Base-by-base conservation (phyloP, 2,113 vertebrate genomes). In the Octodon degus region DNA sequence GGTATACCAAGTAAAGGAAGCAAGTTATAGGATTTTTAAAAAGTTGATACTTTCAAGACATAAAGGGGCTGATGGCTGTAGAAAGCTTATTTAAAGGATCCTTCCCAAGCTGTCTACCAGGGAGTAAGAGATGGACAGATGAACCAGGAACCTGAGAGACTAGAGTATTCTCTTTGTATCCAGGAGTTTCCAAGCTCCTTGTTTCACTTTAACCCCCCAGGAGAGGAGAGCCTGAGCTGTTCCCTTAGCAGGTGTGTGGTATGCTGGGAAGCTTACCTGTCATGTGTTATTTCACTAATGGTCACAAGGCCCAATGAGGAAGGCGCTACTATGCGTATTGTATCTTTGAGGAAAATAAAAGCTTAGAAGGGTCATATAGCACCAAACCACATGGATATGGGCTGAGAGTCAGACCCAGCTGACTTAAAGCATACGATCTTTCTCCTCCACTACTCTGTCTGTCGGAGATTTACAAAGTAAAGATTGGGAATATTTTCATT, bases 381-480 rank as follows among this genome's bases (percentile, higher is more conserved):
- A 32, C 17, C 50, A 60, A 86, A 40, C 25, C 77, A 5, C 50
- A 37, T 65, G 32, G 95, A 83, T 63, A 79, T 47, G 47, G 81
- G 2, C 93, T 82, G 47, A 91, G 62, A 74, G 67, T 89, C 86
- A 93, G 81, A 90, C 72, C 34, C 79, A 94, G 5, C 76, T 37
- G 37, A 89, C 93, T 91, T 91, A 79, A 77, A 90, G 25, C 53
- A 9, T 13, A 50, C 60, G 11, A 5, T 86, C 65, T 93, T 84
- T 93, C 91, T 88, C 79, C 74, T 77, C 27, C 10, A 7, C 25
- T 77, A 53, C 25, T 80, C 47, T 50, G 13, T 62, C 67, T 89
- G 12, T 34, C 86, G 12, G 47, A 91, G 17, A 93, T 84, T 92
- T 62, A 68, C 79, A 93, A 93, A 91, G 81, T 50, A 68, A 76